Percentiles rank a stretch among this genome's conserved stretches.
phyloP scores from a whole-genome alignment of 92 coral and sea anemone genomes.

The Phenganax subtilis region DNA sequence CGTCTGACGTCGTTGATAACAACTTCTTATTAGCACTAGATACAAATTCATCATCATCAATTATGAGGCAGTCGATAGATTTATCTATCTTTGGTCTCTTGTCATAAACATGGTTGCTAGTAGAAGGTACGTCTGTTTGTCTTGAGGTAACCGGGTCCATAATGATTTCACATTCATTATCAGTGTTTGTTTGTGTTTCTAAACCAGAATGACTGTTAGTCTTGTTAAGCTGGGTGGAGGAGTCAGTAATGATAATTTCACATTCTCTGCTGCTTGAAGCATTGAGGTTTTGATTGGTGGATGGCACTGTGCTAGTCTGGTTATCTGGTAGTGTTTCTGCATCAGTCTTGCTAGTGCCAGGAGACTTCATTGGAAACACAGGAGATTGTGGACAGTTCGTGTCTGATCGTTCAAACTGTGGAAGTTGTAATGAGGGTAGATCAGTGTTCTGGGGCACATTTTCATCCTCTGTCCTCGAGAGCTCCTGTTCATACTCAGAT shows the following conservation, averaged over 20 bases:
- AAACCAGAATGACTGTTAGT: neutral
- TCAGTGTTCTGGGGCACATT: no score
- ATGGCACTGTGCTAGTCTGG: no score
- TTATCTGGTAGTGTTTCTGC: neutral
- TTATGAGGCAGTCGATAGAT: neutral
- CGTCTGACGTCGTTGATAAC: no score
- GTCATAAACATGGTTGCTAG: neutral
- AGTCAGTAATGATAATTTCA: neutral
- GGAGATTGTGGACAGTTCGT: neutral
- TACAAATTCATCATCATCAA: neutral
- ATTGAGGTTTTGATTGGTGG: no score
- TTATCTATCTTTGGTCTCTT: neutral
- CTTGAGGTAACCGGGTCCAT: neutral
- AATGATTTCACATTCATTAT: conserved; percentile 3
- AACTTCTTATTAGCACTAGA: neutral
- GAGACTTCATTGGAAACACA: neutral
- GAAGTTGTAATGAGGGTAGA: no score
- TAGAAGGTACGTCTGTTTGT: neutral
- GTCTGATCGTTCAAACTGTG: neutral
- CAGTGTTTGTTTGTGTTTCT: neutral
- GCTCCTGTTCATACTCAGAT: neutral
- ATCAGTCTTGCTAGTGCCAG: neutral
- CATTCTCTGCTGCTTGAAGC: neutral
- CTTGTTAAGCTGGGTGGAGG: neutral
- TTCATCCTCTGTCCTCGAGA: neutral